A percentile compares a stretch with the other conserved stretches of the same genome.
phyloP scores from a whole-genome alignment of 2,113 vertebrate genomes.

The Semnopithecus entellus region DNA sequence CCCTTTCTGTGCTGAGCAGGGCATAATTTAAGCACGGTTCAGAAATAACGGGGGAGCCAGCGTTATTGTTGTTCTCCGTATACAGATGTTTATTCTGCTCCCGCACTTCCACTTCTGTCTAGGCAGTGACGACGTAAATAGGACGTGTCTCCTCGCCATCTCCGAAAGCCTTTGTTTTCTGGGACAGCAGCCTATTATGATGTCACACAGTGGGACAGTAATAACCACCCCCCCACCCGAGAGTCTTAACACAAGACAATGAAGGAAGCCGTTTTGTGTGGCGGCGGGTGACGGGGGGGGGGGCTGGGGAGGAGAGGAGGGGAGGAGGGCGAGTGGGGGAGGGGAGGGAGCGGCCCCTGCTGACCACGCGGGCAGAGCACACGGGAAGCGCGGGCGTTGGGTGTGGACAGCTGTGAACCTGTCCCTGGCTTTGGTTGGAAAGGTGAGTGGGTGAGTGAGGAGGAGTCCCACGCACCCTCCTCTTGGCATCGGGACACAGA shows the following conservation, averaged over 20 bases:
- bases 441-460: neutral
- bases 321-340: fast-evolving
- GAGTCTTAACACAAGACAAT: constrained; percentile 77
- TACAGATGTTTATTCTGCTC: constrained; percentile 83
- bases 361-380: fast-evolving
- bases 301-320: neutral
- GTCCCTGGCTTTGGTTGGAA: neutral
- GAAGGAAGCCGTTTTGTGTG: constrained; percentile 69
- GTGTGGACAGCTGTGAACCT: neutral
- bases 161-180: constrained; percentile 84
- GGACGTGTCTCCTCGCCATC: constrained; percentile 81
- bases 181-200: constrained; percentile 88
- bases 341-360: neutral
- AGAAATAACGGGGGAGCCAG: constrained; percentile 73
- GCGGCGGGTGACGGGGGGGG: constrained; percentile 4
- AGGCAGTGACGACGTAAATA: constrained; percentile 83
- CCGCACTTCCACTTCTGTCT: constrained; percentile 81
- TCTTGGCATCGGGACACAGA: neutral
- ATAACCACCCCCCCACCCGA: constrained; percentile 72
- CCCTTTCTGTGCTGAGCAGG: constrained; percentile 70
- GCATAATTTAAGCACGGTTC: constrained; percentile 75
- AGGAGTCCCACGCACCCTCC: neutral
- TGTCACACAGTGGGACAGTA: constrained; percentile 81
- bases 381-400: no score
- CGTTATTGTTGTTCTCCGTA: constrained; percentile 77